phyloP scores from a whole-genome alignment of 2,113 vertebrate genomes.

The Zosterops hypoxanthus region DNA sequence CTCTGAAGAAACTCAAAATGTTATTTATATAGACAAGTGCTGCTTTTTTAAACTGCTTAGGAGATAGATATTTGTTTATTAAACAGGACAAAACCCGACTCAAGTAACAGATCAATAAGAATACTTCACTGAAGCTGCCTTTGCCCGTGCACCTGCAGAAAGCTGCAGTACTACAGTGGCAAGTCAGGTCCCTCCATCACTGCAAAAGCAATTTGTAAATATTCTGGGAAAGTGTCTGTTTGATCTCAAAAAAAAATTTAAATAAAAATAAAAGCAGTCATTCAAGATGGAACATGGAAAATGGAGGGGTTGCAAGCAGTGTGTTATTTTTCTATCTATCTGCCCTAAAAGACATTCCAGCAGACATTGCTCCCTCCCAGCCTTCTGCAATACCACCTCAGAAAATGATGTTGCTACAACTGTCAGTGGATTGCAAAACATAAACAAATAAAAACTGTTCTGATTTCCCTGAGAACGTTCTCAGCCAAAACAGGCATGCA shows the following conservation, averaged over 20 bases:
- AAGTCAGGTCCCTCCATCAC: neutral
- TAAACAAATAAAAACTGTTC: neutral
- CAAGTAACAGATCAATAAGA: neutral
- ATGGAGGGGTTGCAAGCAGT: neutral
- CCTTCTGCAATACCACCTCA: neutral
- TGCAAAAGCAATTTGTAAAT: neutral
- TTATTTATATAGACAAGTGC: neutral
- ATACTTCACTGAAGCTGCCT: neutral
- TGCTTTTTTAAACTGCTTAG: neutral
- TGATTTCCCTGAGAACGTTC: neutral
- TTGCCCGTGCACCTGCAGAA: neutral
- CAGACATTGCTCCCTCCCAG: neutral
- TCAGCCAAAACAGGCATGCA: neutral
- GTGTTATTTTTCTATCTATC: neutral
- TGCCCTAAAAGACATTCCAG: neutral
- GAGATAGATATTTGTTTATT: neutral
- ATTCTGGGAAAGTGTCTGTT: neutral
- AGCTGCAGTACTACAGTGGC: neutral
- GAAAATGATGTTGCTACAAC: slow-evolving; percentile 2
- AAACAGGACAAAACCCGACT: neutral
- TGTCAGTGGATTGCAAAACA: slow-evolving; percentile 10
- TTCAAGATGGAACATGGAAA: neutral
- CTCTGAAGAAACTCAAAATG: neutral
- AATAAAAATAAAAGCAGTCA: neutral
- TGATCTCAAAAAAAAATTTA: neutral